A percentile compares a stretch with the other conserved stretches of the same genome.
Evolutionary conservation across 2,797 vertebrate species (phyloP).

Genomic region (Syndactyla subalaris): DNA sequence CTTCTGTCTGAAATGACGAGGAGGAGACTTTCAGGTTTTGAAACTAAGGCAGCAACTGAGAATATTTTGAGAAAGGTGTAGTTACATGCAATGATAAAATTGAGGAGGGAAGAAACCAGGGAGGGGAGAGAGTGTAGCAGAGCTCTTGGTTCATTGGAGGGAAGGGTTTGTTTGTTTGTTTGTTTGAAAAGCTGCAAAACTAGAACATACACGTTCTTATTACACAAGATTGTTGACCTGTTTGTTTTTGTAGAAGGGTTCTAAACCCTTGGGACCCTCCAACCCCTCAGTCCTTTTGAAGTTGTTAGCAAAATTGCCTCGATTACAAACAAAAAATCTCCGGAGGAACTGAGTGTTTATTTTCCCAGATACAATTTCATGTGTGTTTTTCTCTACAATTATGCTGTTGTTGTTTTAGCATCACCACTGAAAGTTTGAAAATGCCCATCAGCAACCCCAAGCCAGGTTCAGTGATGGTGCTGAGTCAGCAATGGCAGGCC

Average conservation of each 20-base stretch:
- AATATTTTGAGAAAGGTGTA: constrained; percentile 12
- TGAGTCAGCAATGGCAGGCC: not conserved
- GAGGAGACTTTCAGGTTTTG: not conserved
- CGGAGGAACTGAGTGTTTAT: not conserved
- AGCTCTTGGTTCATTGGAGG: not conserved
- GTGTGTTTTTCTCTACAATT: not conserved
- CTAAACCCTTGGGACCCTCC: not conserved
- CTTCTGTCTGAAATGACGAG: constrained; percentile 12
- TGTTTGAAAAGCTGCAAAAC: not conserved
- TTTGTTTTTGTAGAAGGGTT: not conserved
- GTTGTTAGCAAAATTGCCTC: not conserved
- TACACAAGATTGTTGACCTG: not conserved
- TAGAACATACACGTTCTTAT: not conserved
- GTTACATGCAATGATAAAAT: not conserved
- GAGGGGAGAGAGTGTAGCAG: not conserved
- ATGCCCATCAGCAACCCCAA: not conserved
- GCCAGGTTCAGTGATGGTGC: not conserved
- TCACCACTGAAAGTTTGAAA: not conserved
- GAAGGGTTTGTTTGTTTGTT: not conserved
- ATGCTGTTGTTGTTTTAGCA: not conserved
- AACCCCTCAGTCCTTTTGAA: not conserved
- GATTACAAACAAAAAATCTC: not conserved
- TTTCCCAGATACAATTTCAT: not conserved
- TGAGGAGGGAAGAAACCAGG: not conserved
- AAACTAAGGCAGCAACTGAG: not conserved